Base-by-base conservation (phyloP, 2,797 vertebrate species). In the Enteromius fasciolatus region DNA sequence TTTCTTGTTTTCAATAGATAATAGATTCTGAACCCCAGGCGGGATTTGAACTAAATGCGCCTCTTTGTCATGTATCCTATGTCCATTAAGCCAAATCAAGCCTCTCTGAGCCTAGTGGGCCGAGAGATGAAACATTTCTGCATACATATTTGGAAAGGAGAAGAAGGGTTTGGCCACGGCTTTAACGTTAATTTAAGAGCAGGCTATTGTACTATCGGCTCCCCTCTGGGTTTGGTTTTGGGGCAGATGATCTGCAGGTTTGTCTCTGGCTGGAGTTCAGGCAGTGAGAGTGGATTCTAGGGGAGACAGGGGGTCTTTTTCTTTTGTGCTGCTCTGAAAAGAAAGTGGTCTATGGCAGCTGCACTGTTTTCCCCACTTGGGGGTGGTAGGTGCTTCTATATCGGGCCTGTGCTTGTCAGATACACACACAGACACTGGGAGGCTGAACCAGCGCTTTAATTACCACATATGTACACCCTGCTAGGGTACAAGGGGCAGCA, bases 361-460 rank as follows among this genome's bases (percentile, higher is more conserved):
- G 95, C 94, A 88, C 95, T 94, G 93, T 95, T 95, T 95, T 95
- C 96, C 97, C 97, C 98, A 92, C 97, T 97, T 96, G 97, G 97
- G 96, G 98, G 97, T 97, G 94, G 95, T 97, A 97, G 95, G 96
- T 91, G 90, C 97, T 96, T 92, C 94, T 93, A 95, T 94, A 98
- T 92, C 89, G 89, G 90, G 89, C 88, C 84, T 81, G 75, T 83
- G 76, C 87, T 74, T 76, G 84, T 89, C 83, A 59, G 63, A 85
- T 68, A 67, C 66, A 70, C 89, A 91, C 87, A 85, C 85, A 90
- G 89, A 91, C 89, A 87, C 52, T 76, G 79, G 93, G 91, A 91
- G 90, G 84, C 76, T 87, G 89, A 92, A 91, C 91, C 93, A 90
- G 90, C 89, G 92, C 93, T 93, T 87, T 96, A 95, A 96, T 96